Base-by-base conservation (phyloP, 1,140 invertebrate species). In the Ostrea denselamellosa region DNA sequence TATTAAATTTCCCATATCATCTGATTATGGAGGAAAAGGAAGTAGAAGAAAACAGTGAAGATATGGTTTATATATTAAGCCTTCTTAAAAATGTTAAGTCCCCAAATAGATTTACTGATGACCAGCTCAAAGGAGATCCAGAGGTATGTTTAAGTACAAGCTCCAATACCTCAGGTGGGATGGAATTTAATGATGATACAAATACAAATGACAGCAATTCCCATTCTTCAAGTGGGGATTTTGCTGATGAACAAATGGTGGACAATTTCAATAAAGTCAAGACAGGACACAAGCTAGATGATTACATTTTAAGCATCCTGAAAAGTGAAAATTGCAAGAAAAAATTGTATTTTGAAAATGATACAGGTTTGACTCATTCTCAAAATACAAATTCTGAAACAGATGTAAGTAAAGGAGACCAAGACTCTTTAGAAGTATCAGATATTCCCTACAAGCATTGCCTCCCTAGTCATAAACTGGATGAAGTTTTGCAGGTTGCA, bases 291-390 rank as follows among this genome's bases (percentile, higher is more conserved):
- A 28, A 34, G 25, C 28, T 77, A 77, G 68, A 77, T 34, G 28
- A 77, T 77, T 77, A 77, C 28, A 77, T 77, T 12, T 34, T 77
- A 28, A 25, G 25, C 68, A 77, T 77, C 68, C 68, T 77, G 9
- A 77, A 77, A 25, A 77, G 28, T 77, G 68, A 34, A 10, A 77
- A 77, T 5, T 77, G 68, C 68, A 77, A 77, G 68, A 77, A 77
- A 28, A 77, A 77, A 14, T 12, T 34, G 4, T 14, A 34, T 25
- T 28, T 77, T 34, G 25, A 77, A 77, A 77, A 25, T 28, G 12
- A 25, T 10, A 34, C 14, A 34, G 25, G 8, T 77, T 10, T 14
- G 14, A 14, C 2, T 12, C 14, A 34, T 28, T 77, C 68, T 12
- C n/a, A n/a, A n/a, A n/a, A n/a, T n/a, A n/a, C n/a, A n/a, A n/a